These are phyloP conservation scores for Mechanitis messenoides DNA, from an alignment of 2,888 invertebrate genomes.

Conservation along the genomic window DNA sequence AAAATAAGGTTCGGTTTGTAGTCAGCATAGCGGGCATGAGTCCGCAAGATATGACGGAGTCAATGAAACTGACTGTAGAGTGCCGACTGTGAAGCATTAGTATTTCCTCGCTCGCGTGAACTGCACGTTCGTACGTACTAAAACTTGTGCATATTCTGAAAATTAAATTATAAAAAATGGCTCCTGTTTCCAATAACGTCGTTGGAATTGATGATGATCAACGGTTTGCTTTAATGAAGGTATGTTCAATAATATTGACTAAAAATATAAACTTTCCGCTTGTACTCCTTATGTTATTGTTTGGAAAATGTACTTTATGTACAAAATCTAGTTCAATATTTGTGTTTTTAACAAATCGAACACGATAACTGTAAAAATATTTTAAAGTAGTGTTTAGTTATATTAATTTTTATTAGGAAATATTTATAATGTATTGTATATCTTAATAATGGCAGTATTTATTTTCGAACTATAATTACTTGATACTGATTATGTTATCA, in stretches of 20 bases:
- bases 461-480: too few species aligned
- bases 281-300: too few species aligned
- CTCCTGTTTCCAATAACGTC: conserved; percentile 60
- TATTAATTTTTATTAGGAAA: too few species aligned
- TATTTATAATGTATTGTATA: too few species aligned
- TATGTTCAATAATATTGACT: conserved; percentile 42
- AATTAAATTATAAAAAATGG: conserved; percentile 33
- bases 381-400: too few species aligned
- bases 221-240: conserved; percentile 86
- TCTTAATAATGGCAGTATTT: too few species aligned
- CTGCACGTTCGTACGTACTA: conserved; percentile 11
- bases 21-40: not conserved
- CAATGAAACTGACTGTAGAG: conserved; percentile 8
- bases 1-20: not conserved
- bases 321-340: too few species aligned
- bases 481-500: too few species aligned
- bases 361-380: too few species aligned
- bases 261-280: too few species aligned
- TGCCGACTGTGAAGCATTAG: conserved; percentile 13
- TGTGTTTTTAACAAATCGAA: too few species aligned
- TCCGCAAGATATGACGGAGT: conserved; percentile 1
- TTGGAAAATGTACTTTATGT: too few species aligned
- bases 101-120: conserved; percentile 13
- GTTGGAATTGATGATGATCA: conserved; percentile 83
- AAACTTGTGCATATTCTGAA: not conserved